phyloP scores from a whole-genome alignment of 2,888 invertebrate genomes.

The Tupiocoris notatus region DNA sequence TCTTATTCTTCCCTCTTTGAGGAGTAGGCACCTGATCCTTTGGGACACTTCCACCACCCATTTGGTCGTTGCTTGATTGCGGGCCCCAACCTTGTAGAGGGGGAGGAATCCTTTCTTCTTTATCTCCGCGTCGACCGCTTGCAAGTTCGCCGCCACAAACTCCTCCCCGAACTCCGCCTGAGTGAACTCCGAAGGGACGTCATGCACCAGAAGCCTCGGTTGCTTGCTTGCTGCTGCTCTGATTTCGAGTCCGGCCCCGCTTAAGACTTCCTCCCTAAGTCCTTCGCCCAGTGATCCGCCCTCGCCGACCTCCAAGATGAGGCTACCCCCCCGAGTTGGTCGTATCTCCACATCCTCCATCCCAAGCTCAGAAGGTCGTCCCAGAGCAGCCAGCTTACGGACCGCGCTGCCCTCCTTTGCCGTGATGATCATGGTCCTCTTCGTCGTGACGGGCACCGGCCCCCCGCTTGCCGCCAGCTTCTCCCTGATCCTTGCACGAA shows the following conservation, averaged over 20 bases:
- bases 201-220: not conserved
- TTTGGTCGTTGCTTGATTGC: not conserved
- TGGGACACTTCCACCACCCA: not conserved
- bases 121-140: not conserved
- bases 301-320: not conserved
- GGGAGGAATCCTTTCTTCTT: not conserved
- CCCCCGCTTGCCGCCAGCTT: too few species aligned
- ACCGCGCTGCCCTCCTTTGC: too few species aligned
- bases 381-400: too few species aligned
- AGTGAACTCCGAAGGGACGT: not conserved
- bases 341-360: not conserved
- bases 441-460: not conserved
- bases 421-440: not conserved
- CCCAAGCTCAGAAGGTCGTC: too few species aligned
- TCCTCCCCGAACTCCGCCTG: not conserved
- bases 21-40: not conserved
- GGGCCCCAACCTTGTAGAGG: not conserved
- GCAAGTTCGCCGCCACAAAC: not conserved
- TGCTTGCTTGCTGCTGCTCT: not conserved
- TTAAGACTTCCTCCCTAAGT: not conserved
- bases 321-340: not conserved
- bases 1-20: not conserved
- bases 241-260: not conserved
- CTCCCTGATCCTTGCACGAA: too few species aligned
- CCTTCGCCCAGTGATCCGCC: not conserved